Base-by-base conservation (phyloP, 2,797 vertebrate genomes). In the Orientallactaga sibirica region DNA sequence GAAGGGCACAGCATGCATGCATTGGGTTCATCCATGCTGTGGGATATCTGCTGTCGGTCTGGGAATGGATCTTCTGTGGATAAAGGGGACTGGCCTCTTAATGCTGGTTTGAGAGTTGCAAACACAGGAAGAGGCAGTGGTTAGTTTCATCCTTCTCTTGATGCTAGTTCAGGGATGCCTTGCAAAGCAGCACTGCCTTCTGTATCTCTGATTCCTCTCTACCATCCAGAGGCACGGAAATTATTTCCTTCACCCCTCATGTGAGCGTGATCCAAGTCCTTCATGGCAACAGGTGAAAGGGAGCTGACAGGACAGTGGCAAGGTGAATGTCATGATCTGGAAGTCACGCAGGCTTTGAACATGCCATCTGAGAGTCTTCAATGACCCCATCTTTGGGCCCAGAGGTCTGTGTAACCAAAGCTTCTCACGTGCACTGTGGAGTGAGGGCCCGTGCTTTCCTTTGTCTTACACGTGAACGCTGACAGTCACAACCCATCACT, bases 181-280 rank as follows among this genome's bases (percentile, higher is more conserved):
- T 62, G 22, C 67, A 79, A 66, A 90, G 75, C 29, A 61, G 68
- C 79, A 73, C 67, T 68, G 61, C 10, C 18, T 58, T 83, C 74
- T 86, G 86, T 78, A 7, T 93, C 61, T 95, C 92, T 94, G 86
- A 92, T 90, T 76, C 62, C 88, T 68, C 73, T 67, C 16, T 82
- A 25, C 58, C 62, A 68, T 85, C 80, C 62, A 80, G 88, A 93
- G 86, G 29, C 14, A 3, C 74, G 90, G 52, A 70, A 52, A 61
- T 61, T 70, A 61, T 71, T 88, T 84, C 70, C 52, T 91, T 91
- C 71, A 81, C 75, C 81, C 75, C 82, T 70, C 24, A 1, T 82
- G 77, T 58, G 77, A 87, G 68, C 61, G 37, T 8, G 29, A 91
- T 48, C 81, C 81, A 41, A 2, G 18, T 82, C 52, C 74, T 92